Evolutionary conservation across 2,113 vertebrate genomes (phyloP).

Genomic region (Saguinus midas): DNA sequence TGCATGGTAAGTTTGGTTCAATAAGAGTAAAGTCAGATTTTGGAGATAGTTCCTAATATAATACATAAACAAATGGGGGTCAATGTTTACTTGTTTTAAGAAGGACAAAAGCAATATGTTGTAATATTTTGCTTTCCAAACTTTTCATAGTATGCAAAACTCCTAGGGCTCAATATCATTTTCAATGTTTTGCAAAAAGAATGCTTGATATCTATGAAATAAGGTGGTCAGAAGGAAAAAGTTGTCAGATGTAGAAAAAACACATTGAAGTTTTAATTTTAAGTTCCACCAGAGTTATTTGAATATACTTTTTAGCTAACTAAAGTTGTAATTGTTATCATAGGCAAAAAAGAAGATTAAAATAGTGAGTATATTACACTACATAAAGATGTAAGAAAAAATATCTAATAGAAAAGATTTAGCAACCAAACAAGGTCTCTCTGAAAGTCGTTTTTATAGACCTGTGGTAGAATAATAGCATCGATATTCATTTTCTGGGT

Average conservation of each 20-base stretch:
- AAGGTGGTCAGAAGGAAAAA: background rate
- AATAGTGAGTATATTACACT: background rate
- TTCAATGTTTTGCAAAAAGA: background rate
- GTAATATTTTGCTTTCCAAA: background rate
- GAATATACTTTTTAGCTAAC: background rate
- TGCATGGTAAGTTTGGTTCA: background rate
- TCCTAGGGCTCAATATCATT: background rate
- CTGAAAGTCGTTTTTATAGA: background rate
- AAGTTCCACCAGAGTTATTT: background rate
- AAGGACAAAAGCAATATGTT: background rate
- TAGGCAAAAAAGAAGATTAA: constrained; percentile 2
- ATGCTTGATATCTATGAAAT: background rate
- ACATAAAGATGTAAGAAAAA: background rate
- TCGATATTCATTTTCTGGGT: background rate
- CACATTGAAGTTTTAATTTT: constrained; percentile 6
- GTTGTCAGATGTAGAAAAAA: background rate
- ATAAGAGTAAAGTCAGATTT: background rate
- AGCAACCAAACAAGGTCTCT: background rate
- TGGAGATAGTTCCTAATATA: background rate
- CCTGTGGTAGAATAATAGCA: background rate
- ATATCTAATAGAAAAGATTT: background rate
- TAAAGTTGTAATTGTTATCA: background rate
- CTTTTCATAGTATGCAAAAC: background rate
- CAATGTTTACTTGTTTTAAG: background rate
- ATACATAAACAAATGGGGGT: background rate